phyloP scores from a whole-genome alignment of 2,888 invertebrate species.

The Phymatocera aterrima region DNA sequence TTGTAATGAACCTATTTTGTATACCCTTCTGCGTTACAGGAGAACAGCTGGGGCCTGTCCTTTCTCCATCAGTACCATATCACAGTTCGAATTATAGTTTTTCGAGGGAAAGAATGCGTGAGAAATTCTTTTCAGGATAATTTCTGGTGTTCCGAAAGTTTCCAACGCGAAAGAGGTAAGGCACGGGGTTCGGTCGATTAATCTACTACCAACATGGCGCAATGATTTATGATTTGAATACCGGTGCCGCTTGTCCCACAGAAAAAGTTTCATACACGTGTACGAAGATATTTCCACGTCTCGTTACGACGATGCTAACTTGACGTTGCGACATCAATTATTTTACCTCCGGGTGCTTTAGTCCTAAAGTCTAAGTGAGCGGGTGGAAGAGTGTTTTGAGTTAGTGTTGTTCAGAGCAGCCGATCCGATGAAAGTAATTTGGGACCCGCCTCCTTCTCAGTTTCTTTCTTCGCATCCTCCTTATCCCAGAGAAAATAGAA shows the following conservation, averaged over 20 bases:
- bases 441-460: not conserved
- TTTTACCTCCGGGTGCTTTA: not conserved
- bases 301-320: not conserved
- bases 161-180: not conserved
- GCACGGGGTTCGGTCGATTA: not conserved
- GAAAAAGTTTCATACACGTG: not conserved
- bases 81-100: not conserved
- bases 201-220: not conserved
- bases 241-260: not conserved
- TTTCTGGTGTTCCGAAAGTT: not conserved
- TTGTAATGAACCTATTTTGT: no score
- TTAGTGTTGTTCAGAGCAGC: not conserved
- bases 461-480: not conserved
- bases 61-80: not conserved
- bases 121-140: not conserved
- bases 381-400: not conserved
- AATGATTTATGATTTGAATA: not conserved
- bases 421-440: slow-evolving; percentile 31
- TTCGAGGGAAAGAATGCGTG: not conserved
- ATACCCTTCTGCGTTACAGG: no score
- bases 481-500: not conserved
- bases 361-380: not conserved
- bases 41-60: no score
- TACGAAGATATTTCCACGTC: not conserved
- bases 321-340: not conserved